A percentile compares a stretch with the other conserved stretches of the same genome.
Evolutionary conservation across 1,140 invertebrate genomes (phyloP).

Genomic region (Steinernema feltiae): DNA sequence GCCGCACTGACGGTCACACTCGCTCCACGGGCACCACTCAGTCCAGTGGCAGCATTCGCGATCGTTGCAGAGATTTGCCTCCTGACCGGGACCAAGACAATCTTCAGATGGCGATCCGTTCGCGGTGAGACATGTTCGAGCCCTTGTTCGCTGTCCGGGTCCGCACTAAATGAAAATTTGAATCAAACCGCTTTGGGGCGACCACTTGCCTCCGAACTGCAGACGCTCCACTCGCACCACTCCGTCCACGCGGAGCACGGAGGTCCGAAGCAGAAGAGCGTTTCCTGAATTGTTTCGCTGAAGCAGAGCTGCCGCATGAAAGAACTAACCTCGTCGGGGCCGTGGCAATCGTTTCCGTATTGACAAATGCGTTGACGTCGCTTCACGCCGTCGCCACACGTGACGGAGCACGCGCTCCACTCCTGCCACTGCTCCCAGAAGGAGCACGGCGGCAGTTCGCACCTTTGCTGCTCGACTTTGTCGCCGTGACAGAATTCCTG

Average conservation of each 20-base stretch:
- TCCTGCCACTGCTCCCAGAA: slow-evolving; percentile 34
- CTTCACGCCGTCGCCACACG: slow-evolving; percentile 32
- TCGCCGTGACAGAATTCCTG: slow-evolving; percentile 28
- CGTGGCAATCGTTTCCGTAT: slow-evolving; percentile 35
- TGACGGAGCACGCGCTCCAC: slow-evolving; percentile 27
- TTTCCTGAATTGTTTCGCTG: slow-evolving; percentile 16
- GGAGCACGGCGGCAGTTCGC: slow-evolving; percentile 30
- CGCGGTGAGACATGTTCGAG: slow-evolving; percentile 62
- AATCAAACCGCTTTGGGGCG: too few species aligned
- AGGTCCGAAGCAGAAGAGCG: slow-evolving; percentile 36
- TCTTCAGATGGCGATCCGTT: slow-evolving; percentile 37
- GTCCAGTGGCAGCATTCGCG: slow-evolving; percentile 31
- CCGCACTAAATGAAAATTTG: slow-evolving; percentile 71
- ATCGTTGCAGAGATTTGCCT: slow-evolving; percentile 30
- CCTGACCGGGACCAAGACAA: slow-evolving; percentile 27
- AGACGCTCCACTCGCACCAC: slow-evolving; percentile 66
- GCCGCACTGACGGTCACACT: slow-evolving; percentile 34
- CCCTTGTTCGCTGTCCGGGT: slow-evolving; percentile 69
- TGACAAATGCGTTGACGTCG: slow-evolving; percentile 30
- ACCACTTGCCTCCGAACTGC: too few species aligned
- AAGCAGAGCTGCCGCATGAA: not conserved
- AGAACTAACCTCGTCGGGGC: slow-evolving; percentile 18
- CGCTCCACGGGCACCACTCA: slow-evolving; percentile 38
- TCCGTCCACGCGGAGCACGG: slow-evolving; percentile 27
- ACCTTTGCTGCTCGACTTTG: slow-evolving; percentile 20